Evolutionary conservation across 2,888 invertebrate species (phyloP).

Genomic region (Diarsia brunnea): DNA sequence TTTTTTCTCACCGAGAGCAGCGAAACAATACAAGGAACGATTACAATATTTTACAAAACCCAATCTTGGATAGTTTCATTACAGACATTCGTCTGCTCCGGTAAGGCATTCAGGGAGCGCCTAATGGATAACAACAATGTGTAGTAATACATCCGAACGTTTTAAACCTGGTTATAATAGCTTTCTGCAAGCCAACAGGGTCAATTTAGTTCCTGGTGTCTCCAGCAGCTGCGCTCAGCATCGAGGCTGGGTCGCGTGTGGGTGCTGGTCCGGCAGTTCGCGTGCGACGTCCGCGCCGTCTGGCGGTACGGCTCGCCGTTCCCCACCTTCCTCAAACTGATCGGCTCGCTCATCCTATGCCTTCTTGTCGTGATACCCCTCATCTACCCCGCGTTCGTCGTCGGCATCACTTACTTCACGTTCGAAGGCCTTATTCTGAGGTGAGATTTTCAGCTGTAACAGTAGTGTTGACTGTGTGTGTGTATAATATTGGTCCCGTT

Average conservation of each 20-base stretch:
- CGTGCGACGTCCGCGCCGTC: constrained; percentile 80
- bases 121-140: background rate
- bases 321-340: constrained; percentile 87
- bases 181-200: background rate
- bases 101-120: background rate
- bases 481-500: background rate
- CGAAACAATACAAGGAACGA: background rate
- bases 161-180: background rate
- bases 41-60: background rate
- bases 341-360: constrained; percentile 84
- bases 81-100: background rate
- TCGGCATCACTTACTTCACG: constrained; percentile 81
- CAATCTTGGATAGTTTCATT: background rate
- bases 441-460: constrained; percentile 66
- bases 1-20: background rate
- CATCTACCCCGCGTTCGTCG: constrained; percentile 83
- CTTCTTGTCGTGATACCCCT: constrained; percentile 83
- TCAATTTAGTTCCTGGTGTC: constrained; percentile 37
- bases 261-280: constrained; percentile 81
- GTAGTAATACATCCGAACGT: background rate
- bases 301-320: constrained; percentile 88
- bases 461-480: background rate
- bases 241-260: constrained; percentile 79
- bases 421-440: constrained; percentile 84
- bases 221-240: constrained; percentile 83